Evolutionary conservation across 2,888 invertebrate species (phyloP).

Genomic region (Labia minor): DNA sequence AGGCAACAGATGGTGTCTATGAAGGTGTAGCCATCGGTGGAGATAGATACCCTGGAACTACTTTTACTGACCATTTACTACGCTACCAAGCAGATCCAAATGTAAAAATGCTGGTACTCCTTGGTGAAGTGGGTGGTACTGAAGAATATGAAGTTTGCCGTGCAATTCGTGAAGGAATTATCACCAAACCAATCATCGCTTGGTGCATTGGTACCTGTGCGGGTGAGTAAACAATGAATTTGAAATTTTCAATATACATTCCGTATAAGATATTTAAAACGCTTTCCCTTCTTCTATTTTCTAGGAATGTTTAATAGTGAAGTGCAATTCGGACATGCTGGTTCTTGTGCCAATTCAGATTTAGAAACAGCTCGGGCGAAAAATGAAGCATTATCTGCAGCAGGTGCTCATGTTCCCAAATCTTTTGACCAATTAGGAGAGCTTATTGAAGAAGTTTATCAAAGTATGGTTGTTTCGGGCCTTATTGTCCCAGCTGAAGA

Average conservation of each 20-base stretch:
- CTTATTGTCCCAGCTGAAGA: slow-evolving; percentile 80
- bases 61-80: slow-evolving; percentile 93
- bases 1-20: slow-evolving; percentile 91
- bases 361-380: slow-evolving; percentile 88
- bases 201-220: slow-evolving; percentile 97
- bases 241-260: not conserved
- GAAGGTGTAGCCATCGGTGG: slow-evolving; percentile 97
- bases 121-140: slow-evolving; percentile 97
- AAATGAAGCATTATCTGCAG: slow-evolving; percentile 68
- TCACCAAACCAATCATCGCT: slow-evolving; percentile 90
- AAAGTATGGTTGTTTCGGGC: slow-evolving; percentile 65
- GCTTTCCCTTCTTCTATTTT: slow-evolving; percentile 17
- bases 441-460: slow-evolving; percentile 61
- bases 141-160: slow-evolving; percentile 95
- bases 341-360: slow-evolving; percentile 91
- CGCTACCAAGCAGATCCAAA: slow-evolving; percentile 57
- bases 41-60: slow-evolving; percentile 94
- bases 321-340: slow-evolving; percentile 99
- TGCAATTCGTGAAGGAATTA: slow-evolving; percentile 64
- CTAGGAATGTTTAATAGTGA: slow-evolving; percentile 62
- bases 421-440: slow-evolving; percentile 89
- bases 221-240: slow-evolving; percentile 34
- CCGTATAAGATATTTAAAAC: not conserved
- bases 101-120: slow-evolving; percentile 86
- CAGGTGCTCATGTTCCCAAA: slow-evolving; percentile 82